Evolutionary conservation across 2,113 vertebrate species (phyloP), one percentile per base, ranked within the genome.

Genomic region (Silurus asotus): DNA sequence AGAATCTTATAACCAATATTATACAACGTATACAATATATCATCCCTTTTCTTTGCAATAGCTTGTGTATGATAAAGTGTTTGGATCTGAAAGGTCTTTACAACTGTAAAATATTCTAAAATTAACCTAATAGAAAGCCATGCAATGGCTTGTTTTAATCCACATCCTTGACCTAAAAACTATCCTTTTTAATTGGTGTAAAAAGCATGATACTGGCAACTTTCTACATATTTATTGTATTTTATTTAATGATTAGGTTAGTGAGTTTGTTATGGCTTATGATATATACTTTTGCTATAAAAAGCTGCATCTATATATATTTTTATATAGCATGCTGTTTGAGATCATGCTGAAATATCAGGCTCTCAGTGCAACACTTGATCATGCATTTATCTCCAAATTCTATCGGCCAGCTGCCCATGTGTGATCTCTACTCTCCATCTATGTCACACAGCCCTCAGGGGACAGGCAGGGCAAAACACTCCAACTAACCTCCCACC

Each of bases 401-500:
- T 82, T 87, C 53, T 80, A 48, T 28, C 70, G 49, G 80, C 84
- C 74, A 62, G 28, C 70, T 82, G 81, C 59, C 85, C 82, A 83
- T 82, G 48, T 82, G 82, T 84, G 72, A 84, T 76, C 58, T 86
- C 75, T 61, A 55, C 62, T 81, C 59, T 87, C 70, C 69, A 84
- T 89, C 70, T 87, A 87, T 87, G 84, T 85, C 90, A 87, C 72
- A 88, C 19, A 85, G 64, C 84, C 72, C 84, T 77, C 65, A 23
- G 88, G 82, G 84, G 83, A 87, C 70, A 79, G 88, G 83, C 28
- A 20, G 56, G 64, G 82, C 69, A 72, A 86, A 90, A 88, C 82
- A 78, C 79, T 74, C 51, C 82, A 81, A 87, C 80, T 90, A 90
- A 90, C 89, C 74, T 55, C 72, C 48, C 48, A 51, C 48, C 20